Evolutionary conservation across 1,140 invertebrate species (phyloP).

Genomic region (Penaeus chinensis): DNA sequence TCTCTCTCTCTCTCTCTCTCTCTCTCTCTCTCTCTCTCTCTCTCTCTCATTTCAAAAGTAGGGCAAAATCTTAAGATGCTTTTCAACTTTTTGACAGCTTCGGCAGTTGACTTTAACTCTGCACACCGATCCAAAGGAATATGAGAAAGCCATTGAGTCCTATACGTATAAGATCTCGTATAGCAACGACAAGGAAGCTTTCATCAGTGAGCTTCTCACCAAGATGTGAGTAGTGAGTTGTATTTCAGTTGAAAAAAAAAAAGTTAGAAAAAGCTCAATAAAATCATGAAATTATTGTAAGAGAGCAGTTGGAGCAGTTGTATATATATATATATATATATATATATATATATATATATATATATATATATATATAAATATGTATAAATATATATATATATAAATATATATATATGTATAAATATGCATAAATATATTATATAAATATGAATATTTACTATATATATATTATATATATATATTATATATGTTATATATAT

Average conservation of each 20-base stretch:
- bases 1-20: constrained; percentile 26
- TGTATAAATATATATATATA: too few relatives aligned
- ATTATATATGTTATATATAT: too few relatives aligned
- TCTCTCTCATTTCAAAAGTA: not conserved
- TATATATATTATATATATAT: too few relatives aligned
- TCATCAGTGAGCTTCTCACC: not conserved
- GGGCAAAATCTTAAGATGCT: not conserved
- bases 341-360: too few relatives aligned
- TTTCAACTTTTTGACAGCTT: not conserved
- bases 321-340: too few relatives aligned
- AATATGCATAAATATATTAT: too few relatives aligned
- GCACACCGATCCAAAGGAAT: constrained; percentile 3
- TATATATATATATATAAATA: too few relatives aligned
- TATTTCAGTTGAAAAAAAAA: not conserved
- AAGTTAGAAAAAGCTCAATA: not conserved
- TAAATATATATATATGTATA: too few relatives aligned
- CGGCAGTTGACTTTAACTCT: not conserved
- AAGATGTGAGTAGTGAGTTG: not conserved
- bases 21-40: constrained; percentile 25
- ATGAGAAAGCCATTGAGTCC: constrained; percentile 27
- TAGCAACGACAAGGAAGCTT: not conserved
- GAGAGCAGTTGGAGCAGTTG: not conserved
- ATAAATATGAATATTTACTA: too few relatives aligned
- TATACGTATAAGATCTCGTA: constrained; percentile 7
- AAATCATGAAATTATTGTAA: not conserved